phyloP scores from a whole-genome alignment of 2,113 vertebrate genomes.

The Penelope pileata region DNA sequence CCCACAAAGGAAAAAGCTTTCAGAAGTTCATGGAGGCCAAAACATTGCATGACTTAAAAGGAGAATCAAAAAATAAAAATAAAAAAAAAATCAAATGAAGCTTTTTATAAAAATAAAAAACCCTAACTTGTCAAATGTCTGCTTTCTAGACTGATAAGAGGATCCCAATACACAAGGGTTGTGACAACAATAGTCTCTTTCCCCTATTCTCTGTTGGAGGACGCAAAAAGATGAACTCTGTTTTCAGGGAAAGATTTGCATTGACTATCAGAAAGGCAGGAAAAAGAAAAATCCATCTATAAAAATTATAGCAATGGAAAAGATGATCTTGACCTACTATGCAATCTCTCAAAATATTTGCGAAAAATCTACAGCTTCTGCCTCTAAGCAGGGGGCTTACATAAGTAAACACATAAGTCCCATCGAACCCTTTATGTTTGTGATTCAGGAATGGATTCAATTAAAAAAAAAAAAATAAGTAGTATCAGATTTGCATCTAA shows the following conservation, averaged over 20 bases:
- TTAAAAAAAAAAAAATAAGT: neutral
- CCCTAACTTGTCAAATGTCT: neutral
- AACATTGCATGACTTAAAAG: neutral
- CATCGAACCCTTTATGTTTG: neutral
- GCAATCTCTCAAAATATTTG: neutral
- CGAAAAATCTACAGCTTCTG: neutral
- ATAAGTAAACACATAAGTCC: neutral
- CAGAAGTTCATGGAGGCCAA: neutral
- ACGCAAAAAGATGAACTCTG: accelerated
- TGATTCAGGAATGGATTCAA: neutral
- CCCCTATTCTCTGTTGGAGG: neutral
- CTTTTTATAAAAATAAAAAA: too few species aligned
- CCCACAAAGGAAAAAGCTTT: neutral
- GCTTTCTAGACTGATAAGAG: neutral
- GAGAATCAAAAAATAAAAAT: neutral
- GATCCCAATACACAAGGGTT: neutral
- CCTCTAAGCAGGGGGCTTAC: accelerated
- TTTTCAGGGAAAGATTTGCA: neutral
- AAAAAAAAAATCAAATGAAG: neutral
- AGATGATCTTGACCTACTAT: neutral
- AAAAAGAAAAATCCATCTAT: neutral
- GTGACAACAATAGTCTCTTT: neutral
- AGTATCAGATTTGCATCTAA: neutral
- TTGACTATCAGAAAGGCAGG: neutral
- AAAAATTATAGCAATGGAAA: neutral